These are phyloP conservation scores for Lethrus apterus DNA, from an alignment of 1,140 invertebrate genomes.

Conservation along the genomic window DNA sequence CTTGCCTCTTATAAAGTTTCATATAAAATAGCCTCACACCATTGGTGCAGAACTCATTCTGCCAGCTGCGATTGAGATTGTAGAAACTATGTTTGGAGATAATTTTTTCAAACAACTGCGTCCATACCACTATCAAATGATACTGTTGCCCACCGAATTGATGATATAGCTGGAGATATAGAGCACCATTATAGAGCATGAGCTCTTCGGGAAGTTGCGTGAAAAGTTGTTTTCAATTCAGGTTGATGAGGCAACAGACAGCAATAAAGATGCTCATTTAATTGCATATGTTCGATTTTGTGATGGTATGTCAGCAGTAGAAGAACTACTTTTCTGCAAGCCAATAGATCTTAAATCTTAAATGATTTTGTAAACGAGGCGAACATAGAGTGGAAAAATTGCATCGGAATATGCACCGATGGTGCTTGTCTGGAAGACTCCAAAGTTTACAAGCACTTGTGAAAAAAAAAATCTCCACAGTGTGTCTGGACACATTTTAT, in stretches of 20 bases:
- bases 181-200: conserved; percentile 14
- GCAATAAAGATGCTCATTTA: conserved; percentile 16
- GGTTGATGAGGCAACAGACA: conserved; percentile 18
- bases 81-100: too few species aligned
- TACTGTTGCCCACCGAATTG: too few species aligned
- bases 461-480: conserved; percentile 15
- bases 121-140: too few species aligned
- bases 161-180: too few species aligned
- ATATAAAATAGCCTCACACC: conserved; percentile 22
- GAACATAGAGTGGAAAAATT: conserved; percentile 14
- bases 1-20: conserved; percentile 13
- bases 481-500: conserved; percentile 15
- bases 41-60: too few species aligned
- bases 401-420: conserved; percentile 13
- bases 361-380: conserved; percentile 1
- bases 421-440: conserved; percentile 12
- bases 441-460: conserved; percentile 14
- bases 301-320: conserved; percentile 14
- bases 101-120: conserved; percentile 10
- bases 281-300: conserved; percentile 15
- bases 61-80: too few species aligned
- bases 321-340: too few species aligned
- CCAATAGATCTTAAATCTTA: background rate
- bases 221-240: conserved; percentile 17
- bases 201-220: conserved; percentile 12